phyloP scores from a whole-genome alignment of 2,888 invertebrate species.

The Drosophila falleni region DNA sequence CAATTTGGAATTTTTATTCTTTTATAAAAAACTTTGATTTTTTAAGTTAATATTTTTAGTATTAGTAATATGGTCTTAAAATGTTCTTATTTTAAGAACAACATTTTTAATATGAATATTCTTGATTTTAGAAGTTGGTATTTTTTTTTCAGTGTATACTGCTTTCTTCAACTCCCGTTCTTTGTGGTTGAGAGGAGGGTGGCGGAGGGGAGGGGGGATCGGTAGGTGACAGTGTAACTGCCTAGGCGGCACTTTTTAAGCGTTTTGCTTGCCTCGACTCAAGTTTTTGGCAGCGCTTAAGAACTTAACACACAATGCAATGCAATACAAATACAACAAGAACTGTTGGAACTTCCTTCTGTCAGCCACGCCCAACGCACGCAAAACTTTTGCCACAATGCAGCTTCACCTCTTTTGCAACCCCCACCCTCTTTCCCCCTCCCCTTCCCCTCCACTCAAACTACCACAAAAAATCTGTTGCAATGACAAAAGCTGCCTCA shows the following conservation, averaged over 20 bases:
- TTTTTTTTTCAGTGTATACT: too few relatives aligned
- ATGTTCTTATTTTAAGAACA: too few relatives aligned
- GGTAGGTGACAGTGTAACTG: constrained; percentile 40
- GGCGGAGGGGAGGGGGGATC: background rate
- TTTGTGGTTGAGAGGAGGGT: too few relatives aligned
- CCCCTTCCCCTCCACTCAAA: background rate
- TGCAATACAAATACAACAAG: constrained; percentile 42
- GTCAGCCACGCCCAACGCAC: constrained; percentile 1
- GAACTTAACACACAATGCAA: constrained; percentile 64
- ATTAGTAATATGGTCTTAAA: too few relatives aligned
- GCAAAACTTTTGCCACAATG: constrained; percentile 44
- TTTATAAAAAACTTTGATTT: too few relatives aligned
- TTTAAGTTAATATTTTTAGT: too few relatives aligned
- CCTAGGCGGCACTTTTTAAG: constrained; percentile 70
- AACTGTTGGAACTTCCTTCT: constrained; percentile 22
- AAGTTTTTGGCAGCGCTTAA: constrained; percentile 78
- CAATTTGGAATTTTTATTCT: too few relatives aligned
- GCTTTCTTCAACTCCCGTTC: too few relatives aligned
- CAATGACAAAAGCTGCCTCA: constrained; percentile 55
- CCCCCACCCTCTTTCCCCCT: background rate
- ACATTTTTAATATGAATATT: too few relatives aligned
- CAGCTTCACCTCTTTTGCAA: too few relatives aligned
- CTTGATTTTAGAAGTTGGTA: too few relatives aligned
- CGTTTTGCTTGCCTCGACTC: constrained; percentile 55
- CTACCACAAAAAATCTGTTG: constrained; percentile 37